Evolutionary conservation across 2,113 vertebrate species (phyloP).

Genomic region (Calidris pugnax): DNA sequence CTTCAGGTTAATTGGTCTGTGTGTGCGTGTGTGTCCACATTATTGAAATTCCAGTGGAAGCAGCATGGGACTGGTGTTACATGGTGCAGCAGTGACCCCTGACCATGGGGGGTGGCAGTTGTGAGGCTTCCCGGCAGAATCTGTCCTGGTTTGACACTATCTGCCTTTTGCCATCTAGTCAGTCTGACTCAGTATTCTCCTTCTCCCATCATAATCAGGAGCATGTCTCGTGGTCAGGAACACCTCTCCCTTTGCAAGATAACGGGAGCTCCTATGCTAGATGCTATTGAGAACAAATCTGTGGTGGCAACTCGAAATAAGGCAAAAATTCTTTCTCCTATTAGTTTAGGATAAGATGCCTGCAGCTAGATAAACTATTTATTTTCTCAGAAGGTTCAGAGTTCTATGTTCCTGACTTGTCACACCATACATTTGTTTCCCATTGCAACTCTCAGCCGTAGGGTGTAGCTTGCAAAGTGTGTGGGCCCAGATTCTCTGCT

Average conservation of each 20-base stretch:
- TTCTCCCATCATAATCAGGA: neutral
- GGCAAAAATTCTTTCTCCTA: neutral
- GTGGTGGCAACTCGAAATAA: neutral
- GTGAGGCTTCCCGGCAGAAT: neutral
- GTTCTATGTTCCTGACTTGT: neutral
- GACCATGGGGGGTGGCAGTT: neutral
- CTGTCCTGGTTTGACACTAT: neutral
- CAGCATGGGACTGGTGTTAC: neutral
- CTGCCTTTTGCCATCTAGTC: neutral
- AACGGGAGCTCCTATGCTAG: neutral
- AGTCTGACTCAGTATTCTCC: neutral
- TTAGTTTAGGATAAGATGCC: neutral
- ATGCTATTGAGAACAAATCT: neutral
- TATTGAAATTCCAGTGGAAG: neutral
- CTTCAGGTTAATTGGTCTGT: neutral
- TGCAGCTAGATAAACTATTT: neutral
- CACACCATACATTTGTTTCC: neutral
- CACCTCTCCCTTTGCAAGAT: neutral
- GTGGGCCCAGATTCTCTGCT: fast-evolving
- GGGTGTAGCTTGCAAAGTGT: neutral
- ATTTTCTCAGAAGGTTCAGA: neutral
- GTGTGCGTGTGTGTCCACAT: neutral
- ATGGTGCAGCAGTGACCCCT: neutral
- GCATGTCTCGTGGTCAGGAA: neutral
- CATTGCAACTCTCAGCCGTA: neutral